Conservation (phyloP, 2,888 invertebrate species). For the Leptopilina drosophilae region DNA sequence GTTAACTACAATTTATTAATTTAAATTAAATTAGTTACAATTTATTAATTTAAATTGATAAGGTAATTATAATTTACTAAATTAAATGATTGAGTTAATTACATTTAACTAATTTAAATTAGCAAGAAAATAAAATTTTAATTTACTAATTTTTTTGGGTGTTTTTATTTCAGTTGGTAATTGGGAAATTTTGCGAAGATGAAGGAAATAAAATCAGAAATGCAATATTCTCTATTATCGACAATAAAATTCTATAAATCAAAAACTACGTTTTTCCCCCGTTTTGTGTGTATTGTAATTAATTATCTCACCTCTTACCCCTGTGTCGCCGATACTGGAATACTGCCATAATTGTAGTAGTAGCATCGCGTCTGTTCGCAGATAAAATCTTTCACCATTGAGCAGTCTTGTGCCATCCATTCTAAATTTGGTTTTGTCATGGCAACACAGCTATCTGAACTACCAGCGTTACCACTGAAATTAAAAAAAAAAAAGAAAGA, state of each 20-base stretch:
- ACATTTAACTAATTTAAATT: too few species aligned
- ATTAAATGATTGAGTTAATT: too few species aligned
- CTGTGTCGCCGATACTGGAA: slow-evolving; percentile 93
- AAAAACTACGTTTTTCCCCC: slow-evolving; percentile 44
- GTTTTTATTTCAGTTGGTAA: background rate
- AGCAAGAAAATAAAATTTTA: too few species aligned
- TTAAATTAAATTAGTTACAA: too few species aligned
- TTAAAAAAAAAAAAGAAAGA: slow-evolving; percentile 58
- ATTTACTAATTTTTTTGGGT: too few species aligned
- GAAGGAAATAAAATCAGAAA: background rate
- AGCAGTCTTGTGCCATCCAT: slow-evolving; percentile 91
- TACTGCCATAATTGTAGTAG: slow-evolving; percentile 94
- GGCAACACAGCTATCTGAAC: slow-evolving; percentile 86
- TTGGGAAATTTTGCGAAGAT: background rate
- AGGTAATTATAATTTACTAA: too few species aligned
- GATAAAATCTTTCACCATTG: slow-evolving; percentile 90
- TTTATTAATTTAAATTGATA: too few species aligned
- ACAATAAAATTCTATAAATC: background rate
- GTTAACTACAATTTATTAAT: too few species aligned
- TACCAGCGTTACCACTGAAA: slow-evolving; percentile 80
- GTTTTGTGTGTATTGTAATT: slow-evolving; percentile 65
- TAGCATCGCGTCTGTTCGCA: slow-evolving; percentile 94
- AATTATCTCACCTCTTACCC: slow-evolving; percentile 90
- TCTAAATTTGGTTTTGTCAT: slow-evolving; percentile 87
- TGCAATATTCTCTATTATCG: background rate